Evolutionary conservation across 2,797 vertebrate species (phyloP).

Genomic region (Malurus splendens): DNA sequence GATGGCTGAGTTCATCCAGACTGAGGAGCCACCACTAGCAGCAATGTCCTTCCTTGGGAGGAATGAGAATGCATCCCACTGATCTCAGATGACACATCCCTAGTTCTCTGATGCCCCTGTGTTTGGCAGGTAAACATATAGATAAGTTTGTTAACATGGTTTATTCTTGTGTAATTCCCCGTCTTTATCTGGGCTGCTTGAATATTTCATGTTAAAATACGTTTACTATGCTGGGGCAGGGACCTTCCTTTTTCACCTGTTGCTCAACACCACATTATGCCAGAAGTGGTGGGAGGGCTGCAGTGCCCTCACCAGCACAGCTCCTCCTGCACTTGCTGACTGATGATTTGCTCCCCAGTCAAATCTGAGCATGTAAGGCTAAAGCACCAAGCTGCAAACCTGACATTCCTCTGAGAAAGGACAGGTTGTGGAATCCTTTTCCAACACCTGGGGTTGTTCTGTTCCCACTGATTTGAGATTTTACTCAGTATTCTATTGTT

Average conservation of each 20-base stretch:
- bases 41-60: not conserved
- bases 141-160: not conserved
- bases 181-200: not conserved
- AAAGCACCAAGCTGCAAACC: not conserved
- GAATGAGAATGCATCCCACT: not conserved
- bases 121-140: not conserved
- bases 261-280: fast-evolving
- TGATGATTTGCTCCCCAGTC: not conserved
- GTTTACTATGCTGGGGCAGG: not conserved
- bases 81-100: not conserved
- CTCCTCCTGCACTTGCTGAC: not conserved
- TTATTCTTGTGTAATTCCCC: not conserved
- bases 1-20: not conserved
- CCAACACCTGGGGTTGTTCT: not conserved
- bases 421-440: not conserved
- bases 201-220: not conserved
- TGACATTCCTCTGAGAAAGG: not conserved
- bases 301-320: not conserved
- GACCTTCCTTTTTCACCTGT: not conserved
- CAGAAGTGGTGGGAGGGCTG: not conserved
- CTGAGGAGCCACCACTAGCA: not conserved
- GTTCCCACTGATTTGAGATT: not conserved
- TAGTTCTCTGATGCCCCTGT: not conserved
- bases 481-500: not conserved
- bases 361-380: not conserved